These are phyloP conservation scores for Andrena camellia DNA, from an alignment of 2,888 invertebrate species.

Conservation along the genomic window DNA sequence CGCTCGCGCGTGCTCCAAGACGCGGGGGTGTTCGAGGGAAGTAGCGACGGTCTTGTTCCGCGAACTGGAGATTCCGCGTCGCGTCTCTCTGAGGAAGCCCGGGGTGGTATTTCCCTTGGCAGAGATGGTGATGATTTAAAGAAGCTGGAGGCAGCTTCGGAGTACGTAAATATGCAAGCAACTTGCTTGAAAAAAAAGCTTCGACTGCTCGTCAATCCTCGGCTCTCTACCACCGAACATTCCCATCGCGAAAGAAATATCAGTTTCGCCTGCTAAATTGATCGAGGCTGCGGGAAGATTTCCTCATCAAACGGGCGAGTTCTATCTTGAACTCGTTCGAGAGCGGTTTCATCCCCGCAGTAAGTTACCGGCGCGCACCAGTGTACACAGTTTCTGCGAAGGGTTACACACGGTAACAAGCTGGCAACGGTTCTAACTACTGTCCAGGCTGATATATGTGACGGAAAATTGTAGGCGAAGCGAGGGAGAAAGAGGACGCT, in stretches of 20 bases:
- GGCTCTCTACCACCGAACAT: no score
- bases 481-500: slow-evolving; percentile 61
- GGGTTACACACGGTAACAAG: slow-evolving; percentile 82
- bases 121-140: no score
- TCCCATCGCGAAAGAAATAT: background rate
- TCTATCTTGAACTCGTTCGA: slow-evolving; percentile 44
- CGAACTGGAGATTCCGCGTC: slow-evolving; percentile 5
- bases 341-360: slow-evolving; percentile 51
- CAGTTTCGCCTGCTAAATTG: background rate
- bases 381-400: slow-evolving; percentile 58
- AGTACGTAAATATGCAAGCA: no score
- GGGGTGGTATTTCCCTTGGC: no score
- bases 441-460: slow-evolving; percentile 84
- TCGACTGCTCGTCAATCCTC: no score
- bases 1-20: slow-evolving; percentile 28
- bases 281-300: background rate
- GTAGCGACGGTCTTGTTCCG: slow-evolving; percentile 20
- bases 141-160: no score
- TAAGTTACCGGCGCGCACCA: slow-evolving; percentile 35
- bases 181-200: no score
- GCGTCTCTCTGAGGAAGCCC: no score
- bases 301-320: background rate
- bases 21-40: slow-evolving; percentile 11
- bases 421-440: slow-evolving; percentile 84
- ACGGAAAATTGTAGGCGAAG: slow-evolving; percentile 84